phyloP scores from a whole-genome alignment of 2,113 vertebrate genomes.

The Varanus salvator region DNA sequence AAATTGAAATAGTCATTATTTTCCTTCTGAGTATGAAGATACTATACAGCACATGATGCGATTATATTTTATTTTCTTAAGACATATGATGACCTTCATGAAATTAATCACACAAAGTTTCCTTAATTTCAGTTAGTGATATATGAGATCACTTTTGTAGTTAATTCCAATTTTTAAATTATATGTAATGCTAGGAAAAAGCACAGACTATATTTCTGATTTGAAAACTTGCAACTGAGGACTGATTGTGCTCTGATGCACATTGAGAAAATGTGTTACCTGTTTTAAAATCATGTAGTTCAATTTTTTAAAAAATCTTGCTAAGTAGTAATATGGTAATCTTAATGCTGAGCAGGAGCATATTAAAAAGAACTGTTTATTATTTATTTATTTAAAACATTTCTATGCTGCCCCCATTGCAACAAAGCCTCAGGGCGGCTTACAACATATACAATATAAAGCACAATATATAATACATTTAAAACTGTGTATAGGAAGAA shows the following conservation, averaged over 20 bases:
- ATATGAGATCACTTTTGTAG: constrained; percentile 4
- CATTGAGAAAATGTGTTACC: background rate
- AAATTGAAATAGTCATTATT: background rate
- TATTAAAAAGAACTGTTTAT: no score
- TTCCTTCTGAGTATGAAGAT: constrained; percentile 7
- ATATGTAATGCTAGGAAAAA: background rate
- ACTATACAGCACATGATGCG: background rate
- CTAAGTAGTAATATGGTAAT: no score
- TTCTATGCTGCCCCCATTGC: no score
- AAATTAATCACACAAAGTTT: background rate
- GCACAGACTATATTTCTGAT: background rate
- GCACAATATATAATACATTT: no score
- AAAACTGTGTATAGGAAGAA: no score
- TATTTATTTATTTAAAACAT: no score
- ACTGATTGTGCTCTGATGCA: background rate
- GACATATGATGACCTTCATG: background rate
- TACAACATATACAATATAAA: no score
- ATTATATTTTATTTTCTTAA: constrained; percentile 13
- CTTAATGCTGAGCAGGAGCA: no score
- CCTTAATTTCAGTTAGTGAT: background rate
- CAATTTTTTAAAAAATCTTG: background rate
- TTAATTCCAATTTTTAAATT: constrained; percentile 3
- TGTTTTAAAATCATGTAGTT: background rate
- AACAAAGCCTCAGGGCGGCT: no score
- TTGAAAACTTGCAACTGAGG: background rate